Percentiles rank a stretch among this genome's conserved stretches.
Conservation (phyloP, 1,140 invertebrate species). For the Aphelenchoides avenae region DNA sequence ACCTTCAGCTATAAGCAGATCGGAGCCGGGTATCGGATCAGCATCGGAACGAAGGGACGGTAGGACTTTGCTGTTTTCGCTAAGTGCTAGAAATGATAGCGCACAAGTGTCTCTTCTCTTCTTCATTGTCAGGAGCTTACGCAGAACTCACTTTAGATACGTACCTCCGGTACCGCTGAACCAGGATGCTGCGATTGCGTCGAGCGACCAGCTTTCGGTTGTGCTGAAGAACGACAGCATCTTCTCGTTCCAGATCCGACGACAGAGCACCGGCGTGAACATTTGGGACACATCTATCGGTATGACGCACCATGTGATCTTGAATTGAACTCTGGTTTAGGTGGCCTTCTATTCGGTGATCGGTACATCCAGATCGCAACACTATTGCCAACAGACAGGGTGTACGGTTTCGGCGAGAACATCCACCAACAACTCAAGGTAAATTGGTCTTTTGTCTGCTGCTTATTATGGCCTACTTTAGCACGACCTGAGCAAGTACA, state of each 20-base stretch:
- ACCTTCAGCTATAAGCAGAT: constrained; percentile 23
- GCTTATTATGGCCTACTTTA: constrained; percentile 20
- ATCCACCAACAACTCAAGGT: constrained; percentile 60
- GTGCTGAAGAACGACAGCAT: constrained; percentile 12
- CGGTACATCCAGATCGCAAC: constrained; percentile 78
- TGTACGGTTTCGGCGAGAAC: constrained; percentile 80
- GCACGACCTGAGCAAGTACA: constrained; percentile 58
- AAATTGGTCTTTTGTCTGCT: not conserved
- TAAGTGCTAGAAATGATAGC: no score
- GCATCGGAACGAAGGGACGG: constrained; percentile 30
- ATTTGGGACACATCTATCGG: constrained; percentile 71
- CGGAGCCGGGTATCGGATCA: constrained; percentile 35
- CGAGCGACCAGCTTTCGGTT: constrained; percentile 16
- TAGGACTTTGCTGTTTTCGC: constrained; percentile 10
- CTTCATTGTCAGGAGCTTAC: no score
- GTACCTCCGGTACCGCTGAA: constrained; percentile 21
- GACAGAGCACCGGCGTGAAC: constrained; percentile 29
- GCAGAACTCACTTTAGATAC: no score
- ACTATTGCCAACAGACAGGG: constrained; percentile 68
- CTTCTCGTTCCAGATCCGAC: constrained; percentile 31
- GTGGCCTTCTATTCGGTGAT: constrained; percentile 67
- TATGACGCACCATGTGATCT: no score
- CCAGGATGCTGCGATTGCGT: constrained; percentile 5
- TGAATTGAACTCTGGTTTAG: no score
- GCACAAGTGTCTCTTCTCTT: no score